Conservation (phyloP, 2,888 invertebrate genomes). For the Mechanitis mazaeus region DNA sequence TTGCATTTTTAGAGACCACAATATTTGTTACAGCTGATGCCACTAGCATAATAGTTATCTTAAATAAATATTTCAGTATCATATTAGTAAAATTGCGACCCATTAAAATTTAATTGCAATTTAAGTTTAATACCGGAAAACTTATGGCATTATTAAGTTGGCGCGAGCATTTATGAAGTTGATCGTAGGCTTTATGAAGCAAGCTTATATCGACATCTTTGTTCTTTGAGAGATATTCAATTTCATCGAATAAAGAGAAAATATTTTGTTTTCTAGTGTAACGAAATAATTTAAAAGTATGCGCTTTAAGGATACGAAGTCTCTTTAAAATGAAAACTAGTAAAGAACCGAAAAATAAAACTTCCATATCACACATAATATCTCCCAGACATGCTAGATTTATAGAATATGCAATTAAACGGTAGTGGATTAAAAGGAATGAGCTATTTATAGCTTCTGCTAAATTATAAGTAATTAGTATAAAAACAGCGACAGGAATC, state of each 20-base stretch:
- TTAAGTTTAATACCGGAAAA: constrained; percentile 42
- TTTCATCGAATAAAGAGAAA: constrained; percentile 24
- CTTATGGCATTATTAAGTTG: constrained; percentile 52
- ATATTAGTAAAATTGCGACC: background rate
- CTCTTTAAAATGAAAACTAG: constrained; percentile 42
- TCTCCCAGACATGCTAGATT: constrained; percentile 34
- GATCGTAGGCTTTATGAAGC: constrained; percentile 50
- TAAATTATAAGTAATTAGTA: constrained; percentile 32
- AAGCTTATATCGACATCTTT: constrained; percentile 42
- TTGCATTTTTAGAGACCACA: constrained; percentile 34
- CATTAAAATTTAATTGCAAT: background rate
- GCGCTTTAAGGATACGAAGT: constrained; percentile 49
- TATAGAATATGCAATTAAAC: constrained; percentile 1
- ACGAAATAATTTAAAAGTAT: constrained; percentile 41
- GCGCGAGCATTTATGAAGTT: constrained; percentile 49
- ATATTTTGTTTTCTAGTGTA: constrained; percentile 14
- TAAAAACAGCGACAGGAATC: constrained; percentile 32
- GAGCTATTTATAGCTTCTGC: constrained; percentile 35
- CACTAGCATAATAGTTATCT: constrained; percentile 22
- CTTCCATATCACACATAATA: constrained; percentile 48
- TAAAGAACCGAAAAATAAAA: constrained; percentile 43
- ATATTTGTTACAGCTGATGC: constrained; percentile 5
- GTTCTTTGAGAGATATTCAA: constrained; percentile 46
- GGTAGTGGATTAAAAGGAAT: background rate
- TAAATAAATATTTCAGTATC: constrained; percentile 40